These are phyloP conservation scores for Andrena bucephala DNA, from an alignment of 2,888 invertebrate genomes.

Conservation along the genomic window DNA sequence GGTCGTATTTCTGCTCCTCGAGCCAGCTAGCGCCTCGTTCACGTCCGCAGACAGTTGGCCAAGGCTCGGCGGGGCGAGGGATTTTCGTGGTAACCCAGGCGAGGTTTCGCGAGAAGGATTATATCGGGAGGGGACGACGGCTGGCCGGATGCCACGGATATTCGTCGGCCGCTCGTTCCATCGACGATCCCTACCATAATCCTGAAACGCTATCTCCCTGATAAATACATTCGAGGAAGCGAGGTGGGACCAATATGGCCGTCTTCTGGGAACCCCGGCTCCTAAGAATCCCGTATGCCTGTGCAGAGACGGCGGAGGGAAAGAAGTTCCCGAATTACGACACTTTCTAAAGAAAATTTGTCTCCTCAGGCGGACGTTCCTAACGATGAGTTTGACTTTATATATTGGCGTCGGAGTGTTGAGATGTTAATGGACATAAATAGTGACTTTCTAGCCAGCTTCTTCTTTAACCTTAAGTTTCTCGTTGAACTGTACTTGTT, in stretches of 20 bases:
- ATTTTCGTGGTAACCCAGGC: conserved; percentile 23
- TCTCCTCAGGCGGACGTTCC: not conserved
- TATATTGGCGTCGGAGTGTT: too few species aligned
- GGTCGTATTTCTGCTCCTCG: conserved; percentile 61
- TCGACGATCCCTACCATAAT: conserved; percentile 8
- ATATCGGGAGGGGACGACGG: not conserved
- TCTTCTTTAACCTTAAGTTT: not conserved
- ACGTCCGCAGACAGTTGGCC: conserved; percentile 16
- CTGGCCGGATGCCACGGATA: conserved; percentile 46
- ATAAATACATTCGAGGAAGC: not conserved
- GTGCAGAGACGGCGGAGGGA: too few species aligned
- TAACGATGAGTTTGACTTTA: too few species aligned
- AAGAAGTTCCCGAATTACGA: not conserved
- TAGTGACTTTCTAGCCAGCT: too few species aligned
- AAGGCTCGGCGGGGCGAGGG: conserved; percentile 6
- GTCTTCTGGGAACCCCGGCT: not conserved
- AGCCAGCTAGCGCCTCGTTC: not conserved
- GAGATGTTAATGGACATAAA: too few species aligned
- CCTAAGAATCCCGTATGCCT: not conserved
- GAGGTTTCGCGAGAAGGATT: conserved; percentile 48
- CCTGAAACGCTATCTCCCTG: not conserved
- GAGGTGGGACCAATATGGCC: not conserved
- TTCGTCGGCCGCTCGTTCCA: not conserved
- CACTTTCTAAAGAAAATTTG: not conserved
- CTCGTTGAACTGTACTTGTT: conserved; percentile 51